Evolutionary conservation across 2,113 vertebrate species (phyloP), one percentile per base, ranked within the genome.

Genomic region (Empidonax alnorum): DNA sequence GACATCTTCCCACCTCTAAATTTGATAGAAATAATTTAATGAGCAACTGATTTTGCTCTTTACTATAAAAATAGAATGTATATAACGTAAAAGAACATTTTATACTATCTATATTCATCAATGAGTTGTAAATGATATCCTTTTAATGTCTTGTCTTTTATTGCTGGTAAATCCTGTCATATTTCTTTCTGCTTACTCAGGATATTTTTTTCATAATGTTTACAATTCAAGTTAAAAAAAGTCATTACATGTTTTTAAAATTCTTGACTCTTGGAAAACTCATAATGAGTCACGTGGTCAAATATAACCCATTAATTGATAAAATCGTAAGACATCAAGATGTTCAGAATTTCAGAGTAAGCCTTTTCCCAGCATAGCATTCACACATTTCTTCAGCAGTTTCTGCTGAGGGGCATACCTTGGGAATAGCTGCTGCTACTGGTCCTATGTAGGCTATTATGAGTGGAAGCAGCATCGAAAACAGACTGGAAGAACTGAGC

Each of bases 401-500:
- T 39, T 61, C 30, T 94, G 2, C 4, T 30, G 18, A 85, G 33
- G 7, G 90, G 67, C 94, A 90, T 97, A 99, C 99, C 98, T 99
- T 99, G n/a, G 99, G 99, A 92, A 99, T 98, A 84, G 99, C 99
- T 67, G 99, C 99, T 75, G 99, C 99, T 61, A 99, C 99, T 63
- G 99, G 99, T 96, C 99, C 99, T 78, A 99, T 99, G 97, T 99
- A 99, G 62, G 99, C 99, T 97, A 99, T 98, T 93, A 99, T 99
- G 66, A 99, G 99, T 30, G 99, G 99, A 96, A 99, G 98, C 88
- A 99, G 98, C 99, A 99, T 99, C 85, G 99, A 99, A 97, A 99
- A 99, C 21, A 99, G 98, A 96, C 99, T 99, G 97, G 99, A 99
- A 81, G 99, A 99, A 93, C 99, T 99, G 84, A 99, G 98, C 62